Evolutionary conservation across 2,797 vertebrate species (phyloP).

Genomic region (Brachyalestes nurse): DNA sequence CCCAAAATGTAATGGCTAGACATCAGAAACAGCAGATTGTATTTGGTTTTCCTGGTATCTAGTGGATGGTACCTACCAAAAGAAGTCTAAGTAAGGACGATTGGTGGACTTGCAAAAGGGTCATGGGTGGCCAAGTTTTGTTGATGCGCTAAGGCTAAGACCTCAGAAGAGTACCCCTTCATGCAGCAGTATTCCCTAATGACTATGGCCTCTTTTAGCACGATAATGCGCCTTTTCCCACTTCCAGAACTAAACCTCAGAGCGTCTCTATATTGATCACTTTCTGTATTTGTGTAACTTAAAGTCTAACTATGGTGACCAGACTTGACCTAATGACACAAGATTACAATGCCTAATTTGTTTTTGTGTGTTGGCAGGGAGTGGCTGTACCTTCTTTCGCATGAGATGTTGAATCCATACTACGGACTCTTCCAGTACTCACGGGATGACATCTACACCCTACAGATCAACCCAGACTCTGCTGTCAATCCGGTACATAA

Average conservation of each 20-base stretch:
- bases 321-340: neutral
- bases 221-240: too few relatives aligned
- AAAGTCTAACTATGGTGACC: neutral
- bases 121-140: too few relatives aligned
- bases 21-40: too few relatives aligned
- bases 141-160: too few relatives aligned
- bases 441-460: slow-evolving; percentile 95
- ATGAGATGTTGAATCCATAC: slow-evolving; percentile 98
- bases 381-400: slow-evolving; percentile 96
- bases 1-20: too few relatives aligned
- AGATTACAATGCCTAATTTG: neutral
- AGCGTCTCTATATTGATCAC: neutral
- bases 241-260: neutral
- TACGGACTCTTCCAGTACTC: slow-evolving; percentile 99
- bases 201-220: too few relatives aligned
- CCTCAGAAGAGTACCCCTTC: too few relatives aligned
- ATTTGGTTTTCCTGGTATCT: too few relatives aligned
- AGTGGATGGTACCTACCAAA: too few relatives aligned
- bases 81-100: too few relatives aligned
- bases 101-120: too few relatives aligned
- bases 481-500: slow-evolving; percentile 92
- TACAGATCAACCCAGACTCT: slow-evolving; percentile 98
- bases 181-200: too few relatives aligned
- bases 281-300: neutral
- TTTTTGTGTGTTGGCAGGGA: slow-evolving; percentile 77